These are phyloP conservation scores for Portevinia maculata DNA, from an alignment of 2,888 invertebrate species.

Conservation along the genomic window DNA sequence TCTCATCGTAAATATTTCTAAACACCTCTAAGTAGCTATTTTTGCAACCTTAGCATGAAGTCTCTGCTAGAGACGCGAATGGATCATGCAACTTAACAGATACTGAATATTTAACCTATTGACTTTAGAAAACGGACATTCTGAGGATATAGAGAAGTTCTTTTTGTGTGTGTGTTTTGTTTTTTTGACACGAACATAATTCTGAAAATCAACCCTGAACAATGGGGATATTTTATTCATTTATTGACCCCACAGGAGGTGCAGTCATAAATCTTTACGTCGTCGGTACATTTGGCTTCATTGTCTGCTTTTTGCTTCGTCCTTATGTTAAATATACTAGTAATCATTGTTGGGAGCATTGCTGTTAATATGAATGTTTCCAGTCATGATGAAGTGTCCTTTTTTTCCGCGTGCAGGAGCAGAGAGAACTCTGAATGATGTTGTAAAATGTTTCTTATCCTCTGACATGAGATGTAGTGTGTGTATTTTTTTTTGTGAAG, in stretches of 20 bases:
- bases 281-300: slow-evolving; percentile 25
- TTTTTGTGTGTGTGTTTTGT: slow-evolving; percentile 9
- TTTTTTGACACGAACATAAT: slow-evolving; percentile 47
- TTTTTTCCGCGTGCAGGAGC: slow-evolving; percentile 58
- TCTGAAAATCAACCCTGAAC: slow-evolving; percentile 62
- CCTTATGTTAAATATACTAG: slow-evolving; percentile 60
- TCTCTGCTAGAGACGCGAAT: slow-evolving; percentile 11
- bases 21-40: slow-evolving; percentile 63
- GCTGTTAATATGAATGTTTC: slow-evolving; percentile 70
- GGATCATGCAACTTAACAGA: slow-evolving; percentile 22
- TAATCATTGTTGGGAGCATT: slow-evolving; percentile 58
- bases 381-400: slow-evolving; percentile 70
- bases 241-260: slow-evolving; percentile 73
- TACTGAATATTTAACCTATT: slow-evolving; percentile 24
- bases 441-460: slow-evolving; percentile 41
- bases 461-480: slow-evolving; percentile 31
- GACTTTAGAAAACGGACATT: slow-evolving; percentile 46
- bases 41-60: slow-evolving; percentile 25
- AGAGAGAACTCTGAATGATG: slow-evolving; percentile 34
- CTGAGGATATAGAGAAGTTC: slow-evolving; percentile 40
- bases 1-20: slow-evolving; percentile 58
- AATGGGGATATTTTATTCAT: slow-evolving; percentile 67
- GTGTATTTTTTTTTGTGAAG: slow-evolving; percentile 30
- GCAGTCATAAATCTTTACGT: slow-evolving; percentile 61
- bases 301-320: slow-evolving; percentile 41